Conservation (phyloP, 2,113 vertebrate species). For the Muscicapa adusta region DNA sequence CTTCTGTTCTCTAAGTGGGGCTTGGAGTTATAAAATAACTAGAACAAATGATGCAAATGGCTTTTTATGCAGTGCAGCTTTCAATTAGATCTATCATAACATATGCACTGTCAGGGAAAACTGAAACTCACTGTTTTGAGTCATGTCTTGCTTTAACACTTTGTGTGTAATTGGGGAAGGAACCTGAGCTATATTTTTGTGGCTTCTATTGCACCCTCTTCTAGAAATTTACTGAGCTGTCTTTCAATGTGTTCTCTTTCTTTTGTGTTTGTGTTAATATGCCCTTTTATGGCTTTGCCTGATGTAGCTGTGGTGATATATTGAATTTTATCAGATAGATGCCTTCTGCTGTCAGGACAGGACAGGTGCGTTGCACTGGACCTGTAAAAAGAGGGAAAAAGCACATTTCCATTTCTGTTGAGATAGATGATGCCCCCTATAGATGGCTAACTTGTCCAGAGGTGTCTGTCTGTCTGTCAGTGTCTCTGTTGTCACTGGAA, state of each 20-base stretch:
- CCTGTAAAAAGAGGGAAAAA: not conserved
- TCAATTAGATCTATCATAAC: not conserved
- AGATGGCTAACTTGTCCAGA: not conserved
- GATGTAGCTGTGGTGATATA: not conserved
- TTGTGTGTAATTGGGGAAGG: not conserved
- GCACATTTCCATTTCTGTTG: not conserved
- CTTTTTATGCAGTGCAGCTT: not conserved
- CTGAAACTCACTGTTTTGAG: not conserved
- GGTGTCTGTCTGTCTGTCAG: not conserved
- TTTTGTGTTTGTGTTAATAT: not conserved
- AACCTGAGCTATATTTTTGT: not conserved
- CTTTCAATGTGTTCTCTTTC: not conserved
- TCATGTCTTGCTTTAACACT: not conserved
- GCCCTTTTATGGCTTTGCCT: not conserved
- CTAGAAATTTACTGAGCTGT: not conserved
- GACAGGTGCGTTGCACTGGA: not conserved
- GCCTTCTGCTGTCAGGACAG: not conserved
- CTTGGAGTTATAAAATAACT: not conserved
- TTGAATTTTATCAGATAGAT: not conserved
- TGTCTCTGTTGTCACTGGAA: not conserved
- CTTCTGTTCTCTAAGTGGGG: not conserved
- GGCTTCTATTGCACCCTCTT: rapidly evolving
- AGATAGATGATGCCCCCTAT: not conserved
- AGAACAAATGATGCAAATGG: not conserved
- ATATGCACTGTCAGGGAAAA: not conserved